These are phyloP conservation scores for Brachionus plicatilis DNA, from an alignment of 1,140 invertebrate genomes.

Conservation along the genomic window DNA sequence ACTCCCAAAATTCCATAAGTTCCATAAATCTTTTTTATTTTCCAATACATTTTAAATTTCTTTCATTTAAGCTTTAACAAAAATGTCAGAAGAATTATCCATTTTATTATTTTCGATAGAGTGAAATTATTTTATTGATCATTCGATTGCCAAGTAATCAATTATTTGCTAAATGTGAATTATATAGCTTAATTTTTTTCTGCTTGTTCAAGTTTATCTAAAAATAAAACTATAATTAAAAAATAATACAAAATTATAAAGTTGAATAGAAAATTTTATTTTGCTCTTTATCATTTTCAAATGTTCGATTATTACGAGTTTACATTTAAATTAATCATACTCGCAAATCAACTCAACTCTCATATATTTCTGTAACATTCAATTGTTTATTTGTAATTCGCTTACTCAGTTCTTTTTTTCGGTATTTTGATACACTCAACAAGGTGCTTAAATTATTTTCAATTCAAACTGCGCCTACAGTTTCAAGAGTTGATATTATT, in stretches of 20 bases:
- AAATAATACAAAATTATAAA: conserved; percentile 1
- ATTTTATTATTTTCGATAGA: not conserved
- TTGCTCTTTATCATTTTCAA: not conserved
- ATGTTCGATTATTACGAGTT: conserved; percentile 1
- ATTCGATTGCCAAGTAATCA: conserved; percentile 26
- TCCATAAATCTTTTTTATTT: not conserved
- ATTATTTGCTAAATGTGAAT: conserved; percentile 35
- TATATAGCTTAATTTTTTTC: not conserved
- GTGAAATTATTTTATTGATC: not conserved
- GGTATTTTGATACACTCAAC: not conserved
- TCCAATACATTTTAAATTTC: not conserved
- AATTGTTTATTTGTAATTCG: not conserved
- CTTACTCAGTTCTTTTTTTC: not conserved
- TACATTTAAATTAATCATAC: not conserved
- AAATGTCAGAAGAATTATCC: not conserved
- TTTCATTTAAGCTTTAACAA: not conserved
- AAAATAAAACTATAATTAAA: conserved; percentile 15
- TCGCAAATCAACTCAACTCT: not conserved
- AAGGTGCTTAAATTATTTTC: not conserved
- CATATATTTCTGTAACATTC: conserved; percentile 1
- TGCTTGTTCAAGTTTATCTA: conserved; percentile 4
- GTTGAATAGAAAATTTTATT: not conserved
- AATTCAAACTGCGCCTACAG: not conserved
- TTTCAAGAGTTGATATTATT: not conserved
- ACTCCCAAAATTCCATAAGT: not conserved